A percentile compares a stretch with the other conserved stretches of the same genome.
Evolutionary conservation across 2,113 vertebrate genomes (phyloP).

Genomic region (Thunnus thynnus): DNA sequence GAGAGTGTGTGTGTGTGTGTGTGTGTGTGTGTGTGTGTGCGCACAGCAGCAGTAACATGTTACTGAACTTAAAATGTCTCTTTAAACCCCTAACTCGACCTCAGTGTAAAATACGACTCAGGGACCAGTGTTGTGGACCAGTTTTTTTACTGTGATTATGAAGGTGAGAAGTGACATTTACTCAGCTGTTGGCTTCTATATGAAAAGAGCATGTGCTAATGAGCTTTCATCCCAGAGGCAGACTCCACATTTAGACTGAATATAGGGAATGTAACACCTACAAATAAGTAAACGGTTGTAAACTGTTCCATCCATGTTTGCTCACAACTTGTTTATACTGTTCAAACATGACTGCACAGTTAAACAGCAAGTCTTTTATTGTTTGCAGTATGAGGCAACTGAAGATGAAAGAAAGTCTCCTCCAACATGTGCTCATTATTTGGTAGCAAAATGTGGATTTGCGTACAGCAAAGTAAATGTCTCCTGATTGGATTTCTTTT

Average conservation of each 20-base stretch:
- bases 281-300: conserved; percentile 11
- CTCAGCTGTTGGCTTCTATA: conserved; percentile 9
- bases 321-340: conserved; percentile 12
- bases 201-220: conserved; percentile 44
- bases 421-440: neutral
- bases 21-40: too few species aligned
- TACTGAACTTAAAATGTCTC: neutral
- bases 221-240: conserved; percentile 26
- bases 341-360: neutral
- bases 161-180: conserved; percentile 5
- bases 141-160: neutral
- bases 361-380: neutral
- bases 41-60: neutral
- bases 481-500: neutral
- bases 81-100: neutral
- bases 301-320: neutral
- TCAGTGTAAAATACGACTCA: neutral
- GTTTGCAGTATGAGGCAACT: too few species aligned
- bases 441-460: neutral
- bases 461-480: neutral
- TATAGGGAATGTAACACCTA: conserved; percentile 58
- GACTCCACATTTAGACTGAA: conserved; percentile 47
- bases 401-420: too few species aligned
- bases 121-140: neutral
- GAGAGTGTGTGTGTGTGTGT: too few species aligned